A percentile compares a stretch with the other conserved stretches of the same genome.
Evolutionary conservation across 2,113 vertebrate genomes (phyloP).

Genomic region (Epinephelus moara): DNA sequence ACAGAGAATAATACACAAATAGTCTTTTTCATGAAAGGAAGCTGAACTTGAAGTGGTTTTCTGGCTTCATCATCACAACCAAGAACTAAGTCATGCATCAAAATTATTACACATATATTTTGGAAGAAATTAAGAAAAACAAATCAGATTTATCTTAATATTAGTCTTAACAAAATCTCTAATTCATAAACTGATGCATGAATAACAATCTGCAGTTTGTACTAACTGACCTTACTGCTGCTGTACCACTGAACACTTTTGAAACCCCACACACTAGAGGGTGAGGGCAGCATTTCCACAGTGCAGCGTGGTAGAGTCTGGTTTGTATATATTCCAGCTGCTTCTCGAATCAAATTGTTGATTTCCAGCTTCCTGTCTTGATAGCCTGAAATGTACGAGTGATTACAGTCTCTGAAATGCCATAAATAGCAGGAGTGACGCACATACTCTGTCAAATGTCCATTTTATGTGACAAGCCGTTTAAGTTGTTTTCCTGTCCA

Average conservation of each 20-base stretch:
- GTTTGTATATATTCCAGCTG: conserved; percentile 56
- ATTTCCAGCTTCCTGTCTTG: conserved; percentile 74
- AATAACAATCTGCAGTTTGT: background rate
- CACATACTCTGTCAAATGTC: conserved; percentile 74
- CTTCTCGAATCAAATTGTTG: conserved; percentile 58
- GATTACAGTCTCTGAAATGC: conserved; percentile 65
- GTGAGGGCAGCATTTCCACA: background rate
- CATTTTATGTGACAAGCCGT: conserved; percentile 67
- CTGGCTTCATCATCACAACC: too few species aligned
- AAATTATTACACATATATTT: background rate
- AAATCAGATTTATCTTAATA: background rate
- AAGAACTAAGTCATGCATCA: too few species aligned
- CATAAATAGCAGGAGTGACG: conserved; percentile 79
- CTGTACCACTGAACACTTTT: background rate
- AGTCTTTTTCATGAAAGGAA: too few species aligned
- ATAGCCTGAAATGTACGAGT: conserved; percentile 62
- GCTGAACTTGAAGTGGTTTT: too few species aligned
- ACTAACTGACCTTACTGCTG: background rate
- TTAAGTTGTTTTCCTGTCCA: conserved; percentile 59
- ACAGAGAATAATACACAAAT: too few species aligned
- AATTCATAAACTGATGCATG: background rate
- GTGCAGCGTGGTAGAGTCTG: conserved; percentile 1
- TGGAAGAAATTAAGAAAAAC: background rate
- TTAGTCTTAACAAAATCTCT: background rate
- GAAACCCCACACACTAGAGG: background rate